Evolutionary conservation across 2,113 vertebrate genomes (phyloP).

Genomic region (Hymenochirus boettgeri): DNA sequence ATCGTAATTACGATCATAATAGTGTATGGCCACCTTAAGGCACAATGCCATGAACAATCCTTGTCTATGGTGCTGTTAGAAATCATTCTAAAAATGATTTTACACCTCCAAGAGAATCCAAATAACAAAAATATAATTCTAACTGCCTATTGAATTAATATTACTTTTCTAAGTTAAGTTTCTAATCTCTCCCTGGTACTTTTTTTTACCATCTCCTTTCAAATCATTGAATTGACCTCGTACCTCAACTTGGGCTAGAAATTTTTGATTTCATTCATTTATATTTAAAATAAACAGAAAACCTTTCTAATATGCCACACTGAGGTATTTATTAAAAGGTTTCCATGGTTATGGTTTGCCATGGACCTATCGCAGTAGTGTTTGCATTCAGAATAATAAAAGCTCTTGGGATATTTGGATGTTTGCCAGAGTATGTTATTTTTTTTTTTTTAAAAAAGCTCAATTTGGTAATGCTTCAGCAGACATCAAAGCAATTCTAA

Average conservation of each 20-base stretch:
- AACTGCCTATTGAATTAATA: no score
- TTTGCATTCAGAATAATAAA: constrained; percentile 33
- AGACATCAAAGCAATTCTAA: constrained; percentile 41
- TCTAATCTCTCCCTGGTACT: no score
- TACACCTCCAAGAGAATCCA: no score
- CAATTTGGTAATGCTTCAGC: constrained; percentile 42
- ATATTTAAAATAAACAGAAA: background rate
- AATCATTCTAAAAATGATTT: no score
- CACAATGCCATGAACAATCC: no score
- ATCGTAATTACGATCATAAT: no score
- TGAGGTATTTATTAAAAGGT: background rate
- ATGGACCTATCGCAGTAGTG: constrained; percentile 26
- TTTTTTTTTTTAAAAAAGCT: constrained; percentile 32
- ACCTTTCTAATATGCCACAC: background rate
- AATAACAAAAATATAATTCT: no score
- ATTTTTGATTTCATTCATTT: background rate
- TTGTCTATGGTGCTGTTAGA: no score
- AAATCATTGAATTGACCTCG: background rate
- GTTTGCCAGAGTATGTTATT: constrained; percentile 36
- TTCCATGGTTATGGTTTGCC: background rate
- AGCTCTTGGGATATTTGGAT: constrained; percentile 35
- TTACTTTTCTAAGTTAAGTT: no score
- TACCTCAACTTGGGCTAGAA: background rate
- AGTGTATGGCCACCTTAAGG: no score
- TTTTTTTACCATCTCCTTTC: background rate